Evolutionary conservation across 1,140 invertebrate species (phyloP), one percentile per base, ranked within the genome.

Genomic region (Lerema accius): DNA sequence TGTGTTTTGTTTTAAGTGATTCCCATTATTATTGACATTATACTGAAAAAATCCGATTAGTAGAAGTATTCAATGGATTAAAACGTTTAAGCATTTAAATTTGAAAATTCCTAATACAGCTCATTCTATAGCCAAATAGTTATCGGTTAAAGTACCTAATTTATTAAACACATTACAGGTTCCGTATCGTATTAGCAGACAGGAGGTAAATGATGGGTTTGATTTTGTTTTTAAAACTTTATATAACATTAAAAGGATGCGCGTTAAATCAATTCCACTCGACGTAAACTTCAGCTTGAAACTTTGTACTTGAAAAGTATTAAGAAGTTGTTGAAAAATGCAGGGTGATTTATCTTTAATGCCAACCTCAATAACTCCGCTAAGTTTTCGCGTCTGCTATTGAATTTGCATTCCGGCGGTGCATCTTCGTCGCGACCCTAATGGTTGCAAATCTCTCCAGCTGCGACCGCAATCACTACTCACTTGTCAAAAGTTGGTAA

Each of bases 331-430:
- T 23, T 37, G 17, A 37, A 39, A 45, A 45, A 45, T 51, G 4
- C 35, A 13, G 4, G 4, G n/a, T 11, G 35, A 53, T 53, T 53
- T 53, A 53, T 53, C 17, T 53, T 42, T 23, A 40, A 53, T 14
- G 50, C 39, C 50, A 37, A 39, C 7, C 11, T 5, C 50, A 42
- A 55, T 55, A 53, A 53, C 16, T 40, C 17, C 0, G 23, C 19
- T 5, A 26, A 51, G 32, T 39, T 55, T 55, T 7, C 13, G 49
- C 5, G 5, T 15, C 1, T 40, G 10, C 19, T 35, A 19, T 23
- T 15, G 4, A 17, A 32, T 42, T 28, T 11, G 6, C 39, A 53
- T 37, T 39, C 16, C 35, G 23, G 35, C 40, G 23, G 40, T 55
- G 51, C 51, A 15, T 55, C 51, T 55, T 42, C 10, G 4, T 13